Evolutionary conservation across 2,888 invertebrate species (phyloP).

Genomic region (Serrognathus titanus): DNA sequence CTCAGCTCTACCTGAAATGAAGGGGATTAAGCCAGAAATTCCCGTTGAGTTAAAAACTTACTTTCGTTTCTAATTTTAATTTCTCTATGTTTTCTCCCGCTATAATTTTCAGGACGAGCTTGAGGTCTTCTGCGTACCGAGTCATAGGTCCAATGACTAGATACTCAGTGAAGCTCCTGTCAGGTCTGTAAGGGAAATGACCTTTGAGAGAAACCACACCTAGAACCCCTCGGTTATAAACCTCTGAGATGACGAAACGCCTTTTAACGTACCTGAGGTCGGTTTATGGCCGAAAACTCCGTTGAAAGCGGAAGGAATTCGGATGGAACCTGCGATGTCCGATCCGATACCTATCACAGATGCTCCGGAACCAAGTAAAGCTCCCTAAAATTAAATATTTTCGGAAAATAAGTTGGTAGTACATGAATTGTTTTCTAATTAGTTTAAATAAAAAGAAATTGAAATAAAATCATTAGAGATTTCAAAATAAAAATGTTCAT

Average conservation of each 20-base stretch:
- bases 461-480: too few relatives aligned
- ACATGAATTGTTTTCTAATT: not conserved
- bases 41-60: conserved; percentile 30
- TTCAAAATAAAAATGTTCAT: too few relatives aligned
- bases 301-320: conserved; percentile 80
- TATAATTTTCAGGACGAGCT: conserved; percentile 62
- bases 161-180: conserved; percentile 51
- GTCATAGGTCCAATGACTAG: conserved; percentile 71
- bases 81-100: conserved; percentile 48
- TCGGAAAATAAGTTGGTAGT: too few relatives aligned
- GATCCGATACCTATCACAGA: conserved; percentile 77
- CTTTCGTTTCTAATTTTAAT: conserved; percentile 53
- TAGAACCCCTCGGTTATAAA: not conserved
- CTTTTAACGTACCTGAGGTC: conserved; percentile 57
- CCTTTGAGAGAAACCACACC: conserved; percentile 57
- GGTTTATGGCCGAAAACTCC: conserved; percentile 89
- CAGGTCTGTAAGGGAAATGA: conserved; percentile 57
- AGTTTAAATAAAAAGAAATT: too few relatives aligned
- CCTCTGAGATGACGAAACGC: too few relatives aligned
- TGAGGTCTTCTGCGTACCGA: conserved; percentile 73
- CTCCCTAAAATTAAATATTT: conserved; percentile 51
- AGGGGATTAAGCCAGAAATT: not conserved
- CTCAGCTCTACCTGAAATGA: conserved; percentile 30
- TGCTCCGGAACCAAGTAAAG: conserved; percentile 72
- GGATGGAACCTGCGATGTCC: conserved; percentile 84